Base-by-base conservation (phyloP, 2,113 vertebrate genomes). In the Hassar affinis region DNA sequence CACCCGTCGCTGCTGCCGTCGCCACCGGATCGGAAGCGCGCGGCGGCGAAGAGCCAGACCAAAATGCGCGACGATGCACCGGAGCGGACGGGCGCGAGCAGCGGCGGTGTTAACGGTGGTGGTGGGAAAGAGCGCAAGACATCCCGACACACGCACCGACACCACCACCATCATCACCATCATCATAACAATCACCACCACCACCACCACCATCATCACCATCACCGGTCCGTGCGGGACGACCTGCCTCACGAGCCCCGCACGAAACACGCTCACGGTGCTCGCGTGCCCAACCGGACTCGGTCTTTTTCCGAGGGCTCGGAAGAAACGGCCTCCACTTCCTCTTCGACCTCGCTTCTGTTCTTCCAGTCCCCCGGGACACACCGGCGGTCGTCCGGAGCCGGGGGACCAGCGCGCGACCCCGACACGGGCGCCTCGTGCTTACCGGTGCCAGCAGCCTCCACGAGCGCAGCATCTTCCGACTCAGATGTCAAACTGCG, bases 401-500 rank as follows among this genome's bases (percentile, higher is more conserved):
- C 84, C 6, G 88, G 86, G 20, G 86, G 85, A 2, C 91, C 87
- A 42, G 89, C 88, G 85, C 86, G 82, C 87, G 90, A 90, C 51
- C 88, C 90, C 66, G 51, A 57, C 0, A 90, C 92, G 66, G 90
- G 93, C 87, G 92, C 94, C 82, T 90, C 91, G 9, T 90, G 90
- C 77, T 93, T 93, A 11, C 93, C 93, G 86, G 87, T 89, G n/a
- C 92, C 93, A 54, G 87, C 86, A 33, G 42, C 69, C 35, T 74
- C 66, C 56, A n/a, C 49, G 87, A 94, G 93, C 61, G 91, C 93
- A 54, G 91, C 94, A 35, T 94, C 94, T 1, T 93, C 91, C 42
- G 93, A 95, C 57, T 91, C 93, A 6, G 97, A 98, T 83, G 83
- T 95, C 92, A 91, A 93, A 62, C 93, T 98, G 90, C 95, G 93